Percentiles rank a stretch among this genome's conserved stretches.
Evolutionary conservation across 2,113 vertebrate genomes (phyloP).

Genomic region (Cheirogaleus medius): DNA sequence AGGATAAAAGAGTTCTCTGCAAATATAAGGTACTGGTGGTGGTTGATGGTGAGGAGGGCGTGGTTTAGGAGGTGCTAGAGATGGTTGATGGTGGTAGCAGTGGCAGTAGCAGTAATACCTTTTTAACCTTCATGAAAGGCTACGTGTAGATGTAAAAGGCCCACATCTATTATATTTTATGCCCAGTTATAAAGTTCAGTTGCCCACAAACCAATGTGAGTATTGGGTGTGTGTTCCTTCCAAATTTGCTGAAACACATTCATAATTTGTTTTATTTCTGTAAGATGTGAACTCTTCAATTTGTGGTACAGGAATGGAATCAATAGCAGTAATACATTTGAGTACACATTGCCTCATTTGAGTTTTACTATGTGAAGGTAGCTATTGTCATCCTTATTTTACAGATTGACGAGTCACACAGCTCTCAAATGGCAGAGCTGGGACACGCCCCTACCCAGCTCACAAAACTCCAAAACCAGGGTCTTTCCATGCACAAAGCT

Average conservation of each 20-base stretch:
- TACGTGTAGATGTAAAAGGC: background rate
- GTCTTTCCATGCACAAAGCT: background rate
- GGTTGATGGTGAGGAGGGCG: background rate
- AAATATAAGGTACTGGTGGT: background rate
- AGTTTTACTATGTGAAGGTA: background rate
- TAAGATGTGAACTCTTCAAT: background rate
- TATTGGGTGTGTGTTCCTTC: background rate
- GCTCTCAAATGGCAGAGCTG: background rate
- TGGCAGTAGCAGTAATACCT: background rate
- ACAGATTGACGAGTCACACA: background rate
- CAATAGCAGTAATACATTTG: background rate
- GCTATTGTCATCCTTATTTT: background rate
- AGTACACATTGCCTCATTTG: background rate
- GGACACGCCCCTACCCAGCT: background rate
- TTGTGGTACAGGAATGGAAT: background rate
- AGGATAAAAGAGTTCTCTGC: background rate
- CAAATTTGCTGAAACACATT: background rate
- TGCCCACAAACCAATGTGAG: background rate
- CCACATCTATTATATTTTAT: background rate
- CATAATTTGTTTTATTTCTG: background rate
- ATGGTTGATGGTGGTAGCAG: background rate
- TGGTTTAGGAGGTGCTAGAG: too few species aligned
- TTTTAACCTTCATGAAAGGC: background rate
- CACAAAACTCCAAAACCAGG: background rate
- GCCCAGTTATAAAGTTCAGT: background rate